Evolutionary conservation across 2,888 invertebrate genomes (phyloP).

Genomic region (Dorcus hopei): DNA sequence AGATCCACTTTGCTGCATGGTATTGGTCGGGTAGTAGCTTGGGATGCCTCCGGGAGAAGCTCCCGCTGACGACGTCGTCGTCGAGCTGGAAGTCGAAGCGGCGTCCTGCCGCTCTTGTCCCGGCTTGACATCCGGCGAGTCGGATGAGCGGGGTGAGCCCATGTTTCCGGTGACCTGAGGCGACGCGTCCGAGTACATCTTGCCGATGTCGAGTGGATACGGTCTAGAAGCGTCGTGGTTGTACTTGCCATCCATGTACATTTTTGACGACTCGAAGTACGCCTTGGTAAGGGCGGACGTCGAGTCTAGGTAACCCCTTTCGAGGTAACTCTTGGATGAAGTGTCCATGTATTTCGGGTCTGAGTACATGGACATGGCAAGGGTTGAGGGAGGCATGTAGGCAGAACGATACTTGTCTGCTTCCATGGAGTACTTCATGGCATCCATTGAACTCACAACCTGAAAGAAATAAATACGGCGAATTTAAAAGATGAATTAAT

Average conservation of each 20-base stretch:
- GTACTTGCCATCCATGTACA: conserved; percentile 65
- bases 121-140: conserved; percentile 50
- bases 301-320: conserved; percentile 68
- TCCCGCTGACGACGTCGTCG: conserved; percentile 61
- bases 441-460: conserved; percentile 74
- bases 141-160: conserved; percentile 55
- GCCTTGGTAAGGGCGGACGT: conserved; percentile 66
- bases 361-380: conserved; percentile 69
- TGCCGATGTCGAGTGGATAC: conserved; percentile 63
- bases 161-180: conserved; percentile 39
- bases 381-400: conserved; percentile 62
- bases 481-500: not conserved
- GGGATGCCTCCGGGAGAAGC: conserved; percentile 59
- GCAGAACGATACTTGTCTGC: conserved; percentile 72
- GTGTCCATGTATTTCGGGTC: conserved; percentile 65
- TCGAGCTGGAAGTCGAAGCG: conserved; percentile 55
- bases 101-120: conserved; percentile 46
- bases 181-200: conserved; percentile 64
- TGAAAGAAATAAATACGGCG: conserved; percentile 48
- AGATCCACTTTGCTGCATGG: conserved; percentile 48
- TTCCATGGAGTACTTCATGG: conserved; percentile 75
- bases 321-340: conserved; percentile 55
- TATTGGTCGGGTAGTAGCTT: conserved; percentile 56
- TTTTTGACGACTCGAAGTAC: conserved; percentile 65
- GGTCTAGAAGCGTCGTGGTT: conserved; percentile 42